Conservation (phyloP, 2,113 vertebrate species). For the Planiliza haematocheilus region DNA sequence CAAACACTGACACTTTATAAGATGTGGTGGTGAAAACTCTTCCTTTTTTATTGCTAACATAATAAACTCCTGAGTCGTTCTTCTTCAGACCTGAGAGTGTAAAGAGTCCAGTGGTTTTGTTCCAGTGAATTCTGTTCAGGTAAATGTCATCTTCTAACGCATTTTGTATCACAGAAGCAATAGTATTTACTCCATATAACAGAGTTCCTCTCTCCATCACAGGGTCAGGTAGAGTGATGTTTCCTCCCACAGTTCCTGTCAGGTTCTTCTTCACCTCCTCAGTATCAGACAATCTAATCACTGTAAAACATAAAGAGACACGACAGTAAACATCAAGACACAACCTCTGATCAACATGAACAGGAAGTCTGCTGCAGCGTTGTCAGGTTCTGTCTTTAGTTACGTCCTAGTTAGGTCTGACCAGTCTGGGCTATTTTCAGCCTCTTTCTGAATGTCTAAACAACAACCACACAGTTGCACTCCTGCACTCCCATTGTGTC, state of each 20-base stretch:
- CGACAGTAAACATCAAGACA: too few species aligned
- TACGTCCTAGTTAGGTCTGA: too few species aligned
- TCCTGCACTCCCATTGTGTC: too few species aligned
- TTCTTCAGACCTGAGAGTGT: constrained; percentile 6
- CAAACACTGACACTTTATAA: constrained; percentile 10
- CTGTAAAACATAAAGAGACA: constrained; percentile 5
- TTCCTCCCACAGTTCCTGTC: constrained; percentile 11
- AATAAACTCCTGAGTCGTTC: constrained; percentile 14
- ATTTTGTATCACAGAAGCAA: constrained; percentile 28
- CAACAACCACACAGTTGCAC: too few species aligned
- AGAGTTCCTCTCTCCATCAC: neutral
- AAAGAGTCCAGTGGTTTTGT: neutral
- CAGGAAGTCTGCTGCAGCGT: too few species aligned
- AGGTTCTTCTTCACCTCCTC: neutral
- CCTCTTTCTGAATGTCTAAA: too few species aligned
- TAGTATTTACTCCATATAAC: accelerated
- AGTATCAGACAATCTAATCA: neutral
- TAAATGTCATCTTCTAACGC: neutral
- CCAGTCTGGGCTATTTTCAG: too few species aligned
- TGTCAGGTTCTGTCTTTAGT: too few species aligned
- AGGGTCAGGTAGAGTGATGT: constrained; percentile 24
- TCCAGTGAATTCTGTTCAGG: constrained; percentile 3
- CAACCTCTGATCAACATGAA: too few species aligned
- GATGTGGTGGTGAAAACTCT: neutral
- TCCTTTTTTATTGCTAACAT: too few species aligned